A percentile compares a stretch with the other conserved stretches of the same genome.
phyloP scores from a whole-genome alignment of 2,888 invertebrate genomes.

The Oscheius sp. region DNA sequence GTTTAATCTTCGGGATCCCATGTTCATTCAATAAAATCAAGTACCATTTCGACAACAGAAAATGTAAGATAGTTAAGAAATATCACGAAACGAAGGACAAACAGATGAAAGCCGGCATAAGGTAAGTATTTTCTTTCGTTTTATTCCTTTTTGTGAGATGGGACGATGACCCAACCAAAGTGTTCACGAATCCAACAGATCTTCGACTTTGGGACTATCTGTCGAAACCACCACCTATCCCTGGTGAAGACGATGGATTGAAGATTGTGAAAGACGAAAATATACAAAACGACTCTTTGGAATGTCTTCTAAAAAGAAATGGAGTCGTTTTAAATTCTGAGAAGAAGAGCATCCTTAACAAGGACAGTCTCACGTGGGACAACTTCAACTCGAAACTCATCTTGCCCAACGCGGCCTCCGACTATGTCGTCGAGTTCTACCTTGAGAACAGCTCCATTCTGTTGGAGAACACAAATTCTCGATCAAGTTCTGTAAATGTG shows the following conservation, averaged over 20 bases:
- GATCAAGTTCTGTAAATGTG: background rate
- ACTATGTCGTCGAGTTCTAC: conserved; percentile 13
- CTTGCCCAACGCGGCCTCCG: background rate
- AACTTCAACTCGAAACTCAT: background rate
- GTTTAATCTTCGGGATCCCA: background rate
- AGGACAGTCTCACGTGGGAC: background rate
- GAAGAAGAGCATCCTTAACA: background rate
- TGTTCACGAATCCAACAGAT: background rate
- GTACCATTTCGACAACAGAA: conserved; percentile 15
- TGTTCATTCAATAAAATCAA: background rate
- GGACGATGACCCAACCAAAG: background rate
- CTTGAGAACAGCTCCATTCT: background rate
- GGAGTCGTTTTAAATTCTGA: background rate
- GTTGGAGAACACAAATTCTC: conserved; percentile 5
- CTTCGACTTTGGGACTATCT: background rate
- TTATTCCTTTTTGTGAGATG: background rate
- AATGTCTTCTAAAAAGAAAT: background rate
- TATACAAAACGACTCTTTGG: background rate
- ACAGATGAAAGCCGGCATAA: background rate
- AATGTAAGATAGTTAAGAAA: background rate
- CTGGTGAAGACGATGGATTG: background rate
- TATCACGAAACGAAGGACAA: background rate
- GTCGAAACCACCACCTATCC: background rate
- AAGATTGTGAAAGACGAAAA: background rate
- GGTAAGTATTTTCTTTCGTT: background rate